Conservation (phyloP, 2,888 invertebrate species). For the Strigamia maritima region DNA sequence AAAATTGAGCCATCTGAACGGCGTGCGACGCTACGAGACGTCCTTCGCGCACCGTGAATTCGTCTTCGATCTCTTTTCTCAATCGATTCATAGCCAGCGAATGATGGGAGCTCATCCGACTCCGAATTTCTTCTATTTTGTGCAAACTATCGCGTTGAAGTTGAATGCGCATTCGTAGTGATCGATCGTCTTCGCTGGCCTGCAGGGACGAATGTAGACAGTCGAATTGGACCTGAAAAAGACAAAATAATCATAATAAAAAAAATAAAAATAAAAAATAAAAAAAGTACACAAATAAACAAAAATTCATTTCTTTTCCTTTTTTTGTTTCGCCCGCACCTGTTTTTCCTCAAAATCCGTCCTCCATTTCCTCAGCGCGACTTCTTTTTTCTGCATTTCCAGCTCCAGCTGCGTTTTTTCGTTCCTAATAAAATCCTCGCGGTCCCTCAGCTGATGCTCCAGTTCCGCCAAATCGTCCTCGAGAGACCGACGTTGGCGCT, state of each 20-base stretch:
- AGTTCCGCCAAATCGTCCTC: conserved; percentile 22
- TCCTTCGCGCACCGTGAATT: conserved; percentile 27
- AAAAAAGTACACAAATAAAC: no score
- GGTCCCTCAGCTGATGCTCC: conserved; percentile 31
- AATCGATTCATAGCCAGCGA: conserved; percentile 6
- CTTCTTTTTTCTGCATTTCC: conserved; percentile 27
- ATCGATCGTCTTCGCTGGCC: conserved; percentile 9
- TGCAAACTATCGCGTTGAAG: background rate
- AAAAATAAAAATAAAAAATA: background rate
- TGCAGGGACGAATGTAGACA: conserved; percentile 14
- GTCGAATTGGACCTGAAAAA: conserved; percentile 26
- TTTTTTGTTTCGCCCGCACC: background rate
- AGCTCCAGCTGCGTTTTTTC: conserved; percentile 31
- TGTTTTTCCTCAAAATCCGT: conserved; percentile 34
- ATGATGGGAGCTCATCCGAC: conserved; percentile 13
- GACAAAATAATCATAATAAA: background rate
- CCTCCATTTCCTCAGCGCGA: conserved; percentile 18
- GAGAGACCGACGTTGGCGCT: background rate
- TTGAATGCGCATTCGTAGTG: background rate
- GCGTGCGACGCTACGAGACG: background rate
- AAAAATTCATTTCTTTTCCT: no score
- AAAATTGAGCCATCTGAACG: background rate
- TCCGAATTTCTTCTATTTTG: conserved; percentile 22
- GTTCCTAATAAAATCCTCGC: background rate
- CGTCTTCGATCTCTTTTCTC: background rate